Evolutionary conservation across 2,797 vertebrate species (phyloP).

Genomic region (Chiropotes sagulatus): DNA sequence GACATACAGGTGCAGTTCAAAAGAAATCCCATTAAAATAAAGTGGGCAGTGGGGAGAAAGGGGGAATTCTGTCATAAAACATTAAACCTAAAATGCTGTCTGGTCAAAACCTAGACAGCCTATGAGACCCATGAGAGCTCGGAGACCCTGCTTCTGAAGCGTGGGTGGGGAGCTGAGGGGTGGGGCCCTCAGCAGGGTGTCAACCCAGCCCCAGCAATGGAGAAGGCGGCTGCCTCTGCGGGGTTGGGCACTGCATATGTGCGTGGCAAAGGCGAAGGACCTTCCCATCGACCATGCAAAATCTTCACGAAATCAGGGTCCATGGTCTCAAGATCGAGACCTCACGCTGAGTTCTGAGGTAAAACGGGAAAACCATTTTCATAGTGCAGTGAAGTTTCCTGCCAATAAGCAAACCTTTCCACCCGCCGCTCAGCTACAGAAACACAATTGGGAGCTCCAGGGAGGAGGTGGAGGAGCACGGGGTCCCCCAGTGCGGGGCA

Average conservation of each 20-base stretch:
- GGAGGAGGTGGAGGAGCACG: accelerated
- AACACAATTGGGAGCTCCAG: neutral
- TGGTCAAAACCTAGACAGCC: neutral
- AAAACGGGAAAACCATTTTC: neutral
- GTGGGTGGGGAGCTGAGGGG: neutral
- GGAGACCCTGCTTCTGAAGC: neutral
- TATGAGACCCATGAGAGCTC: accelerated
- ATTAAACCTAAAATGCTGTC: neutral
- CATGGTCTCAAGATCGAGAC: neutral
- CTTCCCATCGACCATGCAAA: neutral
- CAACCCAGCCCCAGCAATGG: neutral
- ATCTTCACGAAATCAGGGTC: too few relatives aligned
- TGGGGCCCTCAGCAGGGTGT: accelerated
- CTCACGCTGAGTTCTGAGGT: neutral
- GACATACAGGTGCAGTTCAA: neutral
- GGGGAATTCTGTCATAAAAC: neutral
- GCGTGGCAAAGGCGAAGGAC: neutral
- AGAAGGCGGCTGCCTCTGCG: neutral
- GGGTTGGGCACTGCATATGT: neutral
- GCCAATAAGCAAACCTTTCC: neutral
- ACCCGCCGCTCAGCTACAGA: neutral
- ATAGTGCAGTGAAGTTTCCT: neutral
- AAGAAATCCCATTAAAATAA: neutral
- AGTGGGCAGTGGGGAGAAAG: too few relatives aligned
- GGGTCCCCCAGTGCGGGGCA: neutral